phyloP scores from a whole-genome alignment of 2,113 vertebrate species.

The Rhinolophus ferrumequinum region DNA sequence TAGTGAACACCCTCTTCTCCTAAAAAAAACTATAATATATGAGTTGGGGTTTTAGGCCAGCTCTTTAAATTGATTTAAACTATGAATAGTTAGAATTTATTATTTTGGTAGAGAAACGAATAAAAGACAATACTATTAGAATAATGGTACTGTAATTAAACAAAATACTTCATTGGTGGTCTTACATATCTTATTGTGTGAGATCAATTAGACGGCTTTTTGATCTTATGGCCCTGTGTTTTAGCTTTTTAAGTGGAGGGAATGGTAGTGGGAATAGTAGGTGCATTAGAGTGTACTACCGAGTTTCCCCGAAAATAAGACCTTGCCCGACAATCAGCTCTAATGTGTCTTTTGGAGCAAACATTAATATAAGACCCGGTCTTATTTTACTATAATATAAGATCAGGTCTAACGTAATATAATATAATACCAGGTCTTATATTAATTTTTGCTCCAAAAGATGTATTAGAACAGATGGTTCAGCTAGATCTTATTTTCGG shows the following conservation, averaged over 20 bases:
- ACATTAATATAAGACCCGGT: too few species aligned
- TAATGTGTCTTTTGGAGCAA: too few species aligned
- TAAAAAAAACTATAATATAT: background rate
- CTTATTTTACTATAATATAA: too few species aligned
- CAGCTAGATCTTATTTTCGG: too few species aligned
- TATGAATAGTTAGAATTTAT: background rate
- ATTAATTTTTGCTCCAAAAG: too few species aligned
- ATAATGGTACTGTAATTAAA: background rate
- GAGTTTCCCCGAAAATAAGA: too few species aligned
- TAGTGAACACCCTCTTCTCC: background rate
- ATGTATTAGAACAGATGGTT: too few species aligned
- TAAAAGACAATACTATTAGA: background rate
- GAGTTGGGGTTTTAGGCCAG: background rate
- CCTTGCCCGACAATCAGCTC: too few species aligned
- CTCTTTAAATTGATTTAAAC: slow-evolving; percentile 8
- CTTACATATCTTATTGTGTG: background rate
- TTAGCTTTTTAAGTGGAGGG: background rate
- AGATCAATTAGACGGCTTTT: background rate
- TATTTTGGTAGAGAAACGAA: slow-evolving; percentile 8
- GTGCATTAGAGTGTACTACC: background rate
- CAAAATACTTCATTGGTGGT: background rate
- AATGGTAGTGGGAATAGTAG: background rate
- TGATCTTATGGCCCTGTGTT: background rate
- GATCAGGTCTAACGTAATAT: too few species aligned
- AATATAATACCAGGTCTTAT: too few species aligned